Conservation (phyloP, 2,888 invertebrate genomes). For the Pediacus dermestoides region DNA sequence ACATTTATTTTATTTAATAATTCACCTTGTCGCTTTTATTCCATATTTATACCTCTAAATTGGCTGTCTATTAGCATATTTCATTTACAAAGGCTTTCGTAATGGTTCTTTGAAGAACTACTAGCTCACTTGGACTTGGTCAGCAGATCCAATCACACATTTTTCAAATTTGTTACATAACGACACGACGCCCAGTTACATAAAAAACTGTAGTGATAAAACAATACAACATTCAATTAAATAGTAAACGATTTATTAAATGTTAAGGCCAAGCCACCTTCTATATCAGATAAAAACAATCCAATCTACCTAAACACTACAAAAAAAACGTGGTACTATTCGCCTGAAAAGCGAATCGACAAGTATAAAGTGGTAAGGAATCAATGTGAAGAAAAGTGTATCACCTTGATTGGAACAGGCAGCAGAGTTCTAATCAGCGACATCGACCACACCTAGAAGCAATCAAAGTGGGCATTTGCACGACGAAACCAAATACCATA, state of each 20-base stretch:
- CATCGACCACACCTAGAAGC: slow-evolving; percentile 29
- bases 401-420: slow-evolving; percentile 35
- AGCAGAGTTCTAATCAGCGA: slow-evolving; percentile 17
- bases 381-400: slow-evolving; percentile 40
- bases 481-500: slow-evolving; percentile 17
- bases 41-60: too few species aligned
- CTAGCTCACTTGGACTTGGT: too few species aligned
- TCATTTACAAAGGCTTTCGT: too few species aligned
- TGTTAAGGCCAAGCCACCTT: slow-evolving; percentile 39
- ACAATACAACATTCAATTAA: slow-evolving; percentile 22
- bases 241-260: slow-evolving; percentile 37
- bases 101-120: too few species aligned
- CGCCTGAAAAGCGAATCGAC: slow-evolving; percentile 23
- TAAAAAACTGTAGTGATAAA: background rate
- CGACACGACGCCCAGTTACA: too few species aligned
- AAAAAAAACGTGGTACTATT: too few species aligned
- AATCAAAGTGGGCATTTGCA: slow-evolving; percentile 13
- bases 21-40: too few species aligned
- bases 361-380: too few species aligned
- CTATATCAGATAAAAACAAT: slow-evolving; percentile 34
- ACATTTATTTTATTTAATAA: too few species aligned
- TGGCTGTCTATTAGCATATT: too few species aligned
- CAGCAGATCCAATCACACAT: too few species aligned
- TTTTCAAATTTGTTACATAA: too few species aligned
- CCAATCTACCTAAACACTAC: slow-evolving; percentile 28